These are phyloP conservation scores for Drosophila paramelanica DNA, from an alignment of 2,888 invertebrate species.

Conservation along the genomic window DNA sequence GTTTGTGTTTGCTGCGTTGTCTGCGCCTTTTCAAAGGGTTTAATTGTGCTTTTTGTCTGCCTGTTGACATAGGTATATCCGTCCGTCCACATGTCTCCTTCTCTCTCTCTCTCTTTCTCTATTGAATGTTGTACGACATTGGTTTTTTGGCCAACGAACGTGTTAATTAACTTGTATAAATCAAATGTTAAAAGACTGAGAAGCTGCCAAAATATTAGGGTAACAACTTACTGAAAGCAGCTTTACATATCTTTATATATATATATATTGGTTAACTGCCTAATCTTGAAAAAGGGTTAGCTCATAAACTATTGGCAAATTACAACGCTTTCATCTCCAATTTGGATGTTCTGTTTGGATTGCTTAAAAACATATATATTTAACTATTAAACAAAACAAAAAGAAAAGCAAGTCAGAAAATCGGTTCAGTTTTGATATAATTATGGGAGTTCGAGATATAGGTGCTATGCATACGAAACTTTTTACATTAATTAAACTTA, in stretches of 20 bases:
- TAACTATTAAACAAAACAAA: no score
- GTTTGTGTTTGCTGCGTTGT: conserved; percentile 64
- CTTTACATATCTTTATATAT: conserved; percentile 7
- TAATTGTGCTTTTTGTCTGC: conserved; percentile 73
- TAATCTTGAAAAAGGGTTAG: conserved; percentile 4
- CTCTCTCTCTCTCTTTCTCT: neutral
- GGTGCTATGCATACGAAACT: no score
- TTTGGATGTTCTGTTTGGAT: no score
- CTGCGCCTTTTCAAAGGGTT: conserved; percentile 70
- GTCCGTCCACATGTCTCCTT: conserved; percentile 35
- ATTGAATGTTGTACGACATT: conserved; percentile 27
- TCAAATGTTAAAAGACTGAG: conserved; percentile 60
- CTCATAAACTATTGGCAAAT: neutral
- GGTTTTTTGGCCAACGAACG: conserved; percentile 56
- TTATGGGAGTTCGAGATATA: no score
- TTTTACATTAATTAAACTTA: no score
- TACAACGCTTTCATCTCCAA: no score
- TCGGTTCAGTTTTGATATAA: no score
- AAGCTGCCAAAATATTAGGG: conserved; percentile 16
- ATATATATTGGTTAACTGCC: conserved; percentile 4
- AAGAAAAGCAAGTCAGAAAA: no score
- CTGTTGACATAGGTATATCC: conserved; percentile 71
- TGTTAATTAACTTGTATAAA: conserved; percentile 80
- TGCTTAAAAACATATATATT: no score
- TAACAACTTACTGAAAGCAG: conserved; percentile 14